Conservation (phyloP, 1,140 invertebrate genomes). For the Trichoplusia ni region DNA sequence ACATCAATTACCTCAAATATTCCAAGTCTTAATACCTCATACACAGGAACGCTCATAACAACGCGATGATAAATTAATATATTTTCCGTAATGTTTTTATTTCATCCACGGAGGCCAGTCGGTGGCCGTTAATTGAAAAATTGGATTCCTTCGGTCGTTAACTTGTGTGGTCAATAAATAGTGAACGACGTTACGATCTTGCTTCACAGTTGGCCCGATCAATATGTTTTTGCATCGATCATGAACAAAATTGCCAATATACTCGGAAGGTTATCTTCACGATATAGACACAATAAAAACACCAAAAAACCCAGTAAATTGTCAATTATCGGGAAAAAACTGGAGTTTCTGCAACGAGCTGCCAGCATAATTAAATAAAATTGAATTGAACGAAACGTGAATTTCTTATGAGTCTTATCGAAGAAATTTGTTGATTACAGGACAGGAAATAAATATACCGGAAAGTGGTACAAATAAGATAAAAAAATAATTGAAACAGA, state of each 20-base stretch:
- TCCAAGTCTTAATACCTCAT: no score
- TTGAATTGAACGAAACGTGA: neutral
- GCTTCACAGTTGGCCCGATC: neutral
- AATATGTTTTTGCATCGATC: no score
- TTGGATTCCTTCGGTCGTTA: neutral
- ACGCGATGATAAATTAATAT: neutral
- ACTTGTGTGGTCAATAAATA: slow-evolving; percentile 1
- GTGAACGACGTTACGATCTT: slow-evolving; percentile 1
- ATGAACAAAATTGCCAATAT: no score
- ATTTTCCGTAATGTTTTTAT: slow-evolving; percentile 4
- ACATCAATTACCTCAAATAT: no score
- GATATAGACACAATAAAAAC: no score
- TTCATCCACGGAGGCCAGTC: neutral
- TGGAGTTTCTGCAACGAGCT: neutral
- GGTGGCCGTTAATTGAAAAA: slow-evolving; percentile 1
- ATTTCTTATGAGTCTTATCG: neutral
- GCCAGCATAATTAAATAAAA: neutral
- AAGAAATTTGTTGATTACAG: neutral
- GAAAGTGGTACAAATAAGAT: no score
- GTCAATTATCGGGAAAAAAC: neutral
- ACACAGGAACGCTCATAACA: neutral
- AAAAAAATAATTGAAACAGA: no score
- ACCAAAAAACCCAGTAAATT: neutral
- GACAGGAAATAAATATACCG: neutral
- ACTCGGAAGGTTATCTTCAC: no score